phyloP scores from a whole-genome alignment of 1,140 invertebrate species.

The Gerris buenoi region DNA sequence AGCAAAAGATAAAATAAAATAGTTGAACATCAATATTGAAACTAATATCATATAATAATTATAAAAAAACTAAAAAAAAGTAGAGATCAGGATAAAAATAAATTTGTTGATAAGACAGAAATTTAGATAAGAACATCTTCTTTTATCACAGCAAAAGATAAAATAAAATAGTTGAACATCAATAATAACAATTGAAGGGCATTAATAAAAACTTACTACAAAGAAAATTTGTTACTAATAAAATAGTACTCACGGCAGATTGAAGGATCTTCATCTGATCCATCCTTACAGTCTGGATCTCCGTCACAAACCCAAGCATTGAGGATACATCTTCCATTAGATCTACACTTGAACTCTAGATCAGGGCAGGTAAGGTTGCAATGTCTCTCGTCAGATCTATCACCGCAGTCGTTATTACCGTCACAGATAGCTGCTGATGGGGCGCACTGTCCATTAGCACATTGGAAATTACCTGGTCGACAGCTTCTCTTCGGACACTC shows the following conservation, averaged over 20 bases:
- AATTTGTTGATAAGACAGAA: no score
- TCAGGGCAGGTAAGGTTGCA: conserved; percentile 72
- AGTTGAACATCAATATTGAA: no score
- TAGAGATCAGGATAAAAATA: no score
- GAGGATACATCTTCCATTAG: conserved; percentile 77
- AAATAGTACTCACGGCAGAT: conserved; percentile 56
- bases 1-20: no score
- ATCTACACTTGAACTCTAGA: conserved; percentile 84
- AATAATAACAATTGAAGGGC: no score
- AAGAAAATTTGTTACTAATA: no score
- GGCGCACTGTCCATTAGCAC: conserved; percentile 82
- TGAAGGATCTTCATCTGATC: conserved; percentile 75
- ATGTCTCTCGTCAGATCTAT: conserved; percentile 59
- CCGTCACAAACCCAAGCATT: conserved; percentile 91
- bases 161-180: no score
- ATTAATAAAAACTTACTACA: no score
- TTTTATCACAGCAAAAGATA: no score
- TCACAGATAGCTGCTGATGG: conserved; percentile 85
- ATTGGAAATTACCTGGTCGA: conserved; percentile 81
- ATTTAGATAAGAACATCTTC: no score
- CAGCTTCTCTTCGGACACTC: conserved; percentile 63
- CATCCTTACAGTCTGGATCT: conserved; percentile 86
- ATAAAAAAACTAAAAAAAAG: no score
- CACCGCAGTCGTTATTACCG: conserved; percentile 76
- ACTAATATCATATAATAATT: no score